Evolutionary conservation across 2,797 vertebrate species (phyloP), one percentile per base, ranked within the genome.

Genomic region (Champsocephalus gunnari): DNA sequence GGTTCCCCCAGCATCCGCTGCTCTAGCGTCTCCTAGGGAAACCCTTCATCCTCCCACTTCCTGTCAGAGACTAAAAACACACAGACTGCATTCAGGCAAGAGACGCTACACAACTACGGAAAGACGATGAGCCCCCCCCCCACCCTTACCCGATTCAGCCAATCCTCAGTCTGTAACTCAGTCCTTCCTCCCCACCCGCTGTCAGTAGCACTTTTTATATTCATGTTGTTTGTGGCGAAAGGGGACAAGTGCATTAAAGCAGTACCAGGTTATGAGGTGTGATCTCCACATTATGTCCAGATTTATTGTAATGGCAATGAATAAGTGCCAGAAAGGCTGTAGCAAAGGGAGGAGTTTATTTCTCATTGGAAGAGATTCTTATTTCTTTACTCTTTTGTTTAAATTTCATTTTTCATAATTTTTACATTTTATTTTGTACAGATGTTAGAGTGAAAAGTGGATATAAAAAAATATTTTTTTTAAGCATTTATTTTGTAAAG

Each of bases 1-100:
- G 98, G 98, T 86, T 99, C 98, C 56, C 98, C 98, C 0, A 97
- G 93, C 79, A 97, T 99, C 80, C 97, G 96, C 70, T 99, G 98
- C 79, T 99, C 98, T 92, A 99, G 98, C 6, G 97, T 99, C 88
- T 99, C 98, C 47, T 95, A 95, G 88, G 81, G 81, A 75, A 56
- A 14, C 43, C 48, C 68, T 50, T 54, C 75, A 21, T 68, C 67
- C 69, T 24, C 72, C 73, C 79, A 63, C 70, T 55, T 85, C 84
- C 65, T 48, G 57, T 78, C 81, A 73, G 75, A 72, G 86, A 86
- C 86, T 86, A 41, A 79, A 88, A 48, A 82, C 71, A 76, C 67
- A 83, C 80, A 68, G 81, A 82, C 72, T 71, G 70, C 80, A 83
- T 21, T 28, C 72, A 67, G 69, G 86, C 54, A 57, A 74, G 56